Conservation (phyloP, 64 coral and sea anemone genomes). For the Exaiptasia diaphana region DNA sequence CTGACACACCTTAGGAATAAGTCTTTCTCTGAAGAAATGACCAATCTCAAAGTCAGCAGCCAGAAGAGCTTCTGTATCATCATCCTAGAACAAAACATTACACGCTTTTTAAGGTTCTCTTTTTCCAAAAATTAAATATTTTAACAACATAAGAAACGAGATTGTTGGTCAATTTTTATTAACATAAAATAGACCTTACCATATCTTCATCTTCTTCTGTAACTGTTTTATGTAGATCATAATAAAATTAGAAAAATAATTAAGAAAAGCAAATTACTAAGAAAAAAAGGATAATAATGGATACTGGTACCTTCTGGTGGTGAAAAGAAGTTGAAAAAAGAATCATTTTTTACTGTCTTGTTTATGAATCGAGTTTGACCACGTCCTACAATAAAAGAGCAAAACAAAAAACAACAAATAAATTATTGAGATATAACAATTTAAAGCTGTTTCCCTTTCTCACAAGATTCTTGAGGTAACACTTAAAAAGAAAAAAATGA, state of each 20-base stretch:
- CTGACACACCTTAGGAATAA: conserved; percentile 86
- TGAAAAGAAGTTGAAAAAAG: conserved; percentile 97
- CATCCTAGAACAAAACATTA: conserved; percentile 60
- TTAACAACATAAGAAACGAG: background rate
- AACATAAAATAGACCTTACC: background rate
- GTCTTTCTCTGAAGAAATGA: conserved; percentile 91
- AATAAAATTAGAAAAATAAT: background rate
- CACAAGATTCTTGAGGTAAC: background rate
- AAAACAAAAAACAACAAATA: too few relatives aligned
- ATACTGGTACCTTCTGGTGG: conserved; percentile 98
- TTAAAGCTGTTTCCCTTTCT: background rate
- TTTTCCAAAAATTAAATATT: background rate
- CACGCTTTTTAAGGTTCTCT: background rate
- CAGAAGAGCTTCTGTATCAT: conserved; percentile 81
- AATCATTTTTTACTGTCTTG: conserved; percentile 97
- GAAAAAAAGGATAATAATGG: background rate
- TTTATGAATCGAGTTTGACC: conserved; percentile 93
- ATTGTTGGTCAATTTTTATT: background rate
- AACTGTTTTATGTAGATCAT: too few relatives aligned
- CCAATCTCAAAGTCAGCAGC: conserved; percentile 99
- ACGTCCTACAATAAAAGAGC: conserved; percentile 56
- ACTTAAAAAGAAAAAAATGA: background rate
- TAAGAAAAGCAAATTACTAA: background rate
- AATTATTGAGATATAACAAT: background rate
- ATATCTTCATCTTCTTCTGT: conserved; percentile 80